Base-by-base conservation (phyloP, 2,888 invertebrate species). In the Aphodius granarius region DNA sequence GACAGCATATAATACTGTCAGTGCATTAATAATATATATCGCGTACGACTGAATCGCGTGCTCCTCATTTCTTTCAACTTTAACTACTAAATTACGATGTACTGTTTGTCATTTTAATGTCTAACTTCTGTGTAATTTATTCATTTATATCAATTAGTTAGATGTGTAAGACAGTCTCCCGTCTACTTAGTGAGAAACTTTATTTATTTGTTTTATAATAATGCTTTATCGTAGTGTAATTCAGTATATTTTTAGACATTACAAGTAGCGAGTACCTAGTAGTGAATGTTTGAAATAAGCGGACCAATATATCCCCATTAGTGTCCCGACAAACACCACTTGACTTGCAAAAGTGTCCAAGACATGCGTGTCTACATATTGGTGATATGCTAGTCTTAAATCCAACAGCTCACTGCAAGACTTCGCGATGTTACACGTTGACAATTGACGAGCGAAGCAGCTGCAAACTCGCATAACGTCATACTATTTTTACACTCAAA, bases 271-370 rank as follows among this genome's bases (percentile, higher is more conserved):
- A n/a, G 68, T 22, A 68, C 68, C n/a, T 19, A 21, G 68, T 68
- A 68, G 22, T 22, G 22, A 19, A 16, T 68, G 68, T 68, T 22
- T 20, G n/a, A 68, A 18, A 68, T 22, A 22, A 68, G 22, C 68
- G n/a, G 21, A 20, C 22, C 68, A 22, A 68, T 68, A 68, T 68
- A 68, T 68, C 22, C n/a, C 68, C 68, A 68, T 68, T 68, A 68
- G 68, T 20, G 68, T 20, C 6, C 19, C 68, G 20, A 13, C 43
- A 43, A 43, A 43, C 13, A 43, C 43, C 68, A 21, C 22, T n/a
- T 20, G n/a, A 21, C 22, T n/a, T 9, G 65, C 65, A 16, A 19
- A 65, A 65, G 68, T 20, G 68, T 22, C 43, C n/a, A 19, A 22
- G n/a, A 68, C 68, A 68, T 16, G 68, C 68, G 22, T 68, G 43